Percentiles rank a stretch among this genome's conserved stretches.
Evolutionary conservation across 2,797 vertebrate species (phyloP).

Genomic region (Brotogeris chrysoptera): DNA sequence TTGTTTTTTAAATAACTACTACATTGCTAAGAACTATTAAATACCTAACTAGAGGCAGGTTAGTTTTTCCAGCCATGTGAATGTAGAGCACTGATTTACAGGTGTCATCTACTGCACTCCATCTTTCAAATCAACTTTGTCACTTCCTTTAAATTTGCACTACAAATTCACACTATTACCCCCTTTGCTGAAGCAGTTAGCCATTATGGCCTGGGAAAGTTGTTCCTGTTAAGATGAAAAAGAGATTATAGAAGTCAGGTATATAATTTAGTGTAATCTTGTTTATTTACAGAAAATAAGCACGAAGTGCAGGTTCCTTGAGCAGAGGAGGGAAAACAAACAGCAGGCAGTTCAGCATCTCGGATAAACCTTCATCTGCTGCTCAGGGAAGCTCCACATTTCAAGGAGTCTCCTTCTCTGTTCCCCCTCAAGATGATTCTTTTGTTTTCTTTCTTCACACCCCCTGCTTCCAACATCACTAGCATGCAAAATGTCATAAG

Average conservation of each 20-base stretch:
- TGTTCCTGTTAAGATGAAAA: background rate
- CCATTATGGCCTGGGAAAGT: background rate
- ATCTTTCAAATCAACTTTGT: constrained; percentile 9
- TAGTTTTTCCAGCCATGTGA: background rate
- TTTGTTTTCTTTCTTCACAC: background rate
- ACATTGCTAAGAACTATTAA: background rate
- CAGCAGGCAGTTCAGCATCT: background rate
- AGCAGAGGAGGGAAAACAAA: background rate
- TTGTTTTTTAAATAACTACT: background rate
- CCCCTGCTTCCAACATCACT: background rate
- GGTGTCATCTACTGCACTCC: background rate
- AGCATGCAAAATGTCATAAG: background rate
- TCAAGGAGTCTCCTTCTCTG: background rate
- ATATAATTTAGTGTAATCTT: constrained; percentile 36
- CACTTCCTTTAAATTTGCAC: constrained; percentile 9
- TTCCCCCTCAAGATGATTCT: background rate
- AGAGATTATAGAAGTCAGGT: background rate
- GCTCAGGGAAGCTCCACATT: background rate
- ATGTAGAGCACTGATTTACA: background rate
- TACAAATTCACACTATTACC: constrained; percentile 23
- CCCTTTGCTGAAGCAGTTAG: constrained; percentile 21
- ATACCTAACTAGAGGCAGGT: background rate
- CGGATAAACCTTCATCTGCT: background rate
- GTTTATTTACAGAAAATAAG: constrained; percentile 48
- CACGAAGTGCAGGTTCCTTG: constrained; percentile 8